Evolutionary conservation across 2,113 vertebrate species (phyloP), one percentile per base, ranked within the genome.

Genomic region (Xyrauchen texanus): DNA sequence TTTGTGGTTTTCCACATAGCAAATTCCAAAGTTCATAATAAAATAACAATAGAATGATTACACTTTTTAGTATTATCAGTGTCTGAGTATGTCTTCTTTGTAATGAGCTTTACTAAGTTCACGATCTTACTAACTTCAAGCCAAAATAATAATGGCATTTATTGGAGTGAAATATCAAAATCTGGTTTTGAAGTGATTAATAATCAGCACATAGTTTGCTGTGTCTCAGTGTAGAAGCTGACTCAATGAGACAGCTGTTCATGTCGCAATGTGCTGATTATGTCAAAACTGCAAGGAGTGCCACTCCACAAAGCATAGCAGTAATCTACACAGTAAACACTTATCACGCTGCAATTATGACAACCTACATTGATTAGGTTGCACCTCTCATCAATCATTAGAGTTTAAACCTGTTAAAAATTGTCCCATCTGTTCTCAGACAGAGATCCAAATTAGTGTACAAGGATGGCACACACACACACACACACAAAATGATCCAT

Each of bases 251-350:
- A 90, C 88, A 86, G 89, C 91, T 88, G 78, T 34, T 34, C 21
- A 34, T 34, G 21, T 34, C 21, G 21, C 21, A 34, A 34, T 34
- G 21, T 34, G 21, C 21, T 34, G 21, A 34, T 34, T 34, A 34
- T 34, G 21, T 82, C 78, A 81, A 91, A 91, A 91, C 87, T 87
- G 91, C 85, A 70, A 86, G 85, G 81, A 86, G 88, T 90, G 88
- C 86, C 88, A 87, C 92, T 92, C 86, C 83, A 92, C 85, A 85
- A 86, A 81, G 87, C 87, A 73, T 78, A 82, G 85, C 51, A 87
- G 77, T 89, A 89, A 91, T 92, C 90, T 89, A 86, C 88, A 85
- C 73, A 82, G 88, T 91, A 91, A 93, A 93, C 92, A 92, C 91
- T 93, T 34, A 34, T 34, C 21, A 34, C 21, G 21, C 21, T 34